Conservation (phyloP, 2,888 invertebrate genomes). For the Himalopsyche tibetana region DNA sequence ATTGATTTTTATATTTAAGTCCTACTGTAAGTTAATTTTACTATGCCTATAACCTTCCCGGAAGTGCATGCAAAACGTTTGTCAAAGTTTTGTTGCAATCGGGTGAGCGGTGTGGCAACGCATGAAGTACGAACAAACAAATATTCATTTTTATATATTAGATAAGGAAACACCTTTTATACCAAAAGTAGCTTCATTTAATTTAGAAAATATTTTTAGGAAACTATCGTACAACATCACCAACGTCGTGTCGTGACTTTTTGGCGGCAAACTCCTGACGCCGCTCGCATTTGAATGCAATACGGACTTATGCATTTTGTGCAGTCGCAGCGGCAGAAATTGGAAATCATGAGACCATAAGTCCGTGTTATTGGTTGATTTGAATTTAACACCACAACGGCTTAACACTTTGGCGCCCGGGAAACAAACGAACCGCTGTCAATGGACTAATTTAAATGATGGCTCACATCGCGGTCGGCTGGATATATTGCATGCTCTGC, state of each 20-base stretch:
- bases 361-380: constrained; percentile 60
- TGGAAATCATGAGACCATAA: constrained; percentile 59
- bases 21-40: too few species aligned
- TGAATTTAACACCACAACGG: constrained; percentile 59
- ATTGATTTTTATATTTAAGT: too few species aligned
- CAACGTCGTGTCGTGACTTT: not conserved
- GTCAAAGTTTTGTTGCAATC: too few species aligned
- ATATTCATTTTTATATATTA: too few species aligned
- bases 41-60: too few species aligned
- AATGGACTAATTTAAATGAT: constrained; percentile 33
- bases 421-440: constrained; percentile 27
- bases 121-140: too few species aligned
- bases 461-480: constrained; percentile 4
- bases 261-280: not conserved
- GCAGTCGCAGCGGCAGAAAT: constrained; percentile 48
- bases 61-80: too few species aligned
- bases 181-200: too few species aligned
- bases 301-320: constrained; percentile 22
- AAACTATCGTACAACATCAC: too few species aligned
- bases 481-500: constrained; percentile 2
- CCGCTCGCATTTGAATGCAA: constrained; percentile 10
- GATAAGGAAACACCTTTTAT: too few species aligned
- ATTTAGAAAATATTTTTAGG: too few species aligned
- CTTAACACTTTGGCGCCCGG: constrained; percentile 41
- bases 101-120: too few species aligned